Evolutionary conservation across 2,113 vertebrate genomes (phyloP), one percentile per base, ranked within the genome.

Genomic region (Callipepla californica): DNA sequence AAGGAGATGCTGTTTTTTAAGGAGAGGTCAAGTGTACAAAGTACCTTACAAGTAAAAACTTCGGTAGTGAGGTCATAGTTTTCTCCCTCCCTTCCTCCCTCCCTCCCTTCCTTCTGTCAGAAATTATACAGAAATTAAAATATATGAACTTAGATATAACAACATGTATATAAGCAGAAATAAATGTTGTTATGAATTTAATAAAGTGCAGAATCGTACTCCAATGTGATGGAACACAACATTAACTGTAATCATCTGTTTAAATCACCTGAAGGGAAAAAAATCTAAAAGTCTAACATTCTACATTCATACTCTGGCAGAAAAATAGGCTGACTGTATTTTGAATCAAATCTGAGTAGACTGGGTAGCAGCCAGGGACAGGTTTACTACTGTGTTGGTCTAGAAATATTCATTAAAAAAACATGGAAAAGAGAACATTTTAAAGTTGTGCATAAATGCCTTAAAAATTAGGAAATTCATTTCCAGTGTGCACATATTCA

Each of bases 21-120:
- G 21, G 72, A 9, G 7, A 51, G 3, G 17, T 1, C 32, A 58
- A 50, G 4, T 13, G 1, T 45, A 48, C 0, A 66, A 55, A 47
- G 5, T 4, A 25, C n/a, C 0, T 1, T 63, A 53, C 75, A 86
- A 6, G 8, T 50, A 23, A 50, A 50, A 50, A 6, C 11, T 50
- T 80, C 83, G 4, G 11, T 4, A 40, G 6, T 5, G 19, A n/a
- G 16, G 7, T 2, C 14, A 7, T 4, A 63, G 1, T 4, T 23
- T 44, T 16, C 44, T 44, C 40, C 40, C 40, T 40, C 40, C 40
- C 40, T 40, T 40, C 40, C 40, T 21, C 47, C 19, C 20, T 47
- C 20, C 47, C 9, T 47, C 20, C 20, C 20, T 47, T 45, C 47
- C 47, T 21, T 40, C 40, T 12, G 11, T 40, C 40, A 40, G 40